These are phyloP conservation scores for Andrena chrysosceles DNA, from an alignment of 2,888 invertebrate species.

Conservation along the genomic window DNA sequence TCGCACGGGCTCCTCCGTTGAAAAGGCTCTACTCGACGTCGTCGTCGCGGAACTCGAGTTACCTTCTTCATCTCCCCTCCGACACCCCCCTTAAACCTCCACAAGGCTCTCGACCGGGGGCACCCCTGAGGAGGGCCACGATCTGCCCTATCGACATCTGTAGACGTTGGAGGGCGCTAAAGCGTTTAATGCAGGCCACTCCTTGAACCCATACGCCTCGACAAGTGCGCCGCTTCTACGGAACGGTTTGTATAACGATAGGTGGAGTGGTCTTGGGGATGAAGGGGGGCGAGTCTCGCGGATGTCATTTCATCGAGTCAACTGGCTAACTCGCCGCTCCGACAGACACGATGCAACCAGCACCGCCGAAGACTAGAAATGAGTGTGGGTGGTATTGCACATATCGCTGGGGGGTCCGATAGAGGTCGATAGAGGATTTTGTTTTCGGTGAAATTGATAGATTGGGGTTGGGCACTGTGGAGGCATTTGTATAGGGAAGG, in stretches of 20 bases:
- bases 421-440: too few species aligned
- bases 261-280: conserved; percentile 1
- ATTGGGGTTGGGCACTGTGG: too few species aligned
- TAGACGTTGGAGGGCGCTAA: conserved; percentile 61
- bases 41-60: conserved; percentile 70
- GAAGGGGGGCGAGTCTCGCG: conserved; percentile 18
- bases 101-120: conserved; percentile 52
- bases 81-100: not conserved
- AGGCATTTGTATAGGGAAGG: too few species aligned
- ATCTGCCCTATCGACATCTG: conserved; percentile 84
- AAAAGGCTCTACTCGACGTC: conserved; percentile 77
- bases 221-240: conserved; percentile 41
- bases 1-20: conserved; percentile 70
- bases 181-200: conserved; percentile 69
- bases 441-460: too few species aligned
- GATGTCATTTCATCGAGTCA: conserved; percentile 24
- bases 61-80: conserved; percentile 66
- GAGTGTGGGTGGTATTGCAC: too few species aligned
- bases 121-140: conserved; percentile 68
- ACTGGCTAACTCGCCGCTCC: conserved; percentile 5
- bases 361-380: too few species aligned
- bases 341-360: too few species aligned
- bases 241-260: conserved; percentile 41
- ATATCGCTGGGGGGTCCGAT: too few species aligned
- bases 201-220: conserved; percentile 38